These are phyloP conservation scores for Eidolon helvum DNA, from an alignment of 2,113 vertebrate species.

Conservation along the genomic window DNA sequence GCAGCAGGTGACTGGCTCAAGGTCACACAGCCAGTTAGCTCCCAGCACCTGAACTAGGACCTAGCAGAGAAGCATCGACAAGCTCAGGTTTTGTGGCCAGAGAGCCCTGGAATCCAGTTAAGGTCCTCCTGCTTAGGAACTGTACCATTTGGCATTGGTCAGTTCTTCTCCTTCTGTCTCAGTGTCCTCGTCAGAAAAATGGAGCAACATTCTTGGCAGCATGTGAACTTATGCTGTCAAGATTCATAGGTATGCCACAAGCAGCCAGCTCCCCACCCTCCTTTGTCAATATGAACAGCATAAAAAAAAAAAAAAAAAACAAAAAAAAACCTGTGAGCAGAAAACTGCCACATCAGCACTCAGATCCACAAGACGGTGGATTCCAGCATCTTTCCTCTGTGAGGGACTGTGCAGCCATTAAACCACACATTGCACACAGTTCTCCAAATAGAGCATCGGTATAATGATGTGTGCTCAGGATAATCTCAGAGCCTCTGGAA, in stretches of 20 bases:
- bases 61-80: not conserved
- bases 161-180: not conserved
- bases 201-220: not conserved
- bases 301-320: not conserved
- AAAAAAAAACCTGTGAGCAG: not conserved
- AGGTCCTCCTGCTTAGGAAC: not conserved
- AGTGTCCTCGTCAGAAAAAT: not conserved
- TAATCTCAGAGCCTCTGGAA: constrained; percentile 13
- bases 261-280: not conserved
- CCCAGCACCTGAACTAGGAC: not conserved
- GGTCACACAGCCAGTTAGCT: fast-evolving
- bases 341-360: not conserved
- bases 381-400: not conserved
- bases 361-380: not conserved
- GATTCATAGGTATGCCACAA: not conserved
- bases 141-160: not conserved
- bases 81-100: not conserved
- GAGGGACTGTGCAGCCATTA: not conserved
- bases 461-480: not conserved
- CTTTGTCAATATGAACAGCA: no score
- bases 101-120: not conserved
- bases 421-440: not conserved
- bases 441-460: not conserved
- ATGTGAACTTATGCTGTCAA: no score
- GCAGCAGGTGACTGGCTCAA: not conserved